Percentiles rank a stretch among this genome's conserved stretches.
Evolutionary conservation across 1,140 invertebrate genomes (phyloP).

Genomic region (Heliconius hewitsoni): DNA sequence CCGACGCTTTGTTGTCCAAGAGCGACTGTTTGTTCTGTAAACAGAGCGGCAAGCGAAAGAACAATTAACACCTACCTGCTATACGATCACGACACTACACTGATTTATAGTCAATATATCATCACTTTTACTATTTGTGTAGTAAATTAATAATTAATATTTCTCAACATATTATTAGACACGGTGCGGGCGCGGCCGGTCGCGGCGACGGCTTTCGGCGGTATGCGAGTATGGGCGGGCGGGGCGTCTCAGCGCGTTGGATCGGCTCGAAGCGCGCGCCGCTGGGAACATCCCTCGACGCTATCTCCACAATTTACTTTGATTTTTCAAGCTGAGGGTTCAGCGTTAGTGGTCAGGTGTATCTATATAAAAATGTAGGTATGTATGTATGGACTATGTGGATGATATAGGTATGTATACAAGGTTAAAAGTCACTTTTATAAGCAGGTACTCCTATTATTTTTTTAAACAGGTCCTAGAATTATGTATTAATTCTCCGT

Average conservation of each 20-base stretch:
- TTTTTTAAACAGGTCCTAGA: too few relatives aligned
- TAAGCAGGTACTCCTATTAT: neutral
- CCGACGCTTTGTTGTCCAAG: slow-evolving; percentile 63
- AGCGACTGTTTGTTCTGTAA: slow-evolving; percentile 57
- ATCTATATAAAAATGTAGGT: neutral
- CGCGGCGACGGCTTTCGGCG: slow-evolving; percentile 62
- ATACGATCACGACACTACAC: slow-evolving; percentile 77
- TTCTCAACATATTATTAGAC: slow-evolving; percentile 31
- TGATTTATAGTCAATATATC: slow-evolving; percentile 78
- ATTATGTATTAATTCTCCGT: too few relatives aligned
- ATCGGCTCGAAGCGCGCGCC: slow-evolving; percentile 63
- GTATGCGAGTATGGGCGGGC: slow-evolving; percentile 68
- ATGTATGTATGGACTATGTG: neutral
- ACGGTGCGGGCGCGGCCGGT: slow-evolving; percentile 57
- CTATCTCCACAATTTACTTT: slow-evolving; percentile 42
- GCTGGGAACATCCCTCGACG: slow-evolving; percentile 56
- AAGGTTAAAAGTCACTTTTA: neutral
- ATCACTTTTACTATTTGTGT: slow-evolving; percentile 78
- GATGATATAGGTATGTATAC: neutral
- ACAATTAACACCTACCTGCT: slow-evolving; percentile 79
- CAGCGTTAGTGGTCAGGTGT: neutral
- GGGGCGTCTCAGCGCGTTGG: slow-evolving; percentile 42
- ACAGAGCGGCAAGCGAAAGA: slow-evolving; percentile 61
- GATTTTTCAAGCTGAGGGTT: slow-evolving; percentile 26
- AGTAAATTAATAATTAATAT: slow-evolving; percentile 76